Evolutionary conservation across 2,797 vertebrate genomes (phyloP), one percentile per base, ranked within the genome.

Genomic region (Ataeniobius toweri): DNA sequence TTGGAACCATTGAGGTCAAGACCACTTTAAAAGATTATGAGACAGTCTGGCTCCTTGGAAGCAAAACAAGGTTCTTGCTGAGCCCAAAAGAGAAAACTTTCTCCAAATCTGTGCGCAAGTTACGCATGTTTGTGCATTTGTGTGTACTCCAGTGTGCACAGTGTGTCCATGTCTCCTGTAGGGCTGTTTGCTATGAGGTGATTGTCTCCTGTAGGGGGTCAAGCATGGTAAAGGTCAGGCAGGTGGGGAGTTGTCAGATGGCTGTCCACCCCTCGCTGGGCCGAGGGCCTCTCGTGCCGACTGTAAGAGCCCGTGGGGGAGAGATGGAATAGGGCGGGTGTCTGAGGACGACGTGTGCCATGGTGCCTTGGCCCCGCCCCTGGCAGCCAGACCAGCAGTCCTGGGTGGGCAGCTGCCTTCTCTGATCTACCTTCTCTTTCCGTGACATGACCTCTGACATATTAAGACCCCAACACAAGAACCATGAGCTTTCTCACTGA

Each of bases 161-260:
- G 73, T 80, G 85, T 84, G 89, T 91, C 86, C 88, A 78, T 85
- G 85, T 92, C 89, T 93, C 90, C 89, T 78, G 68, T 80, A 76
- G 90, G 89, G 91, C 88, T 92, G 83, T 89, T 93, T 89, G 86
- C 90, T 86, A 78, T 86, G 89, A 93, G 91, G 91, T 92, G 93
- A 94, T 93, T 88, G 93, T 91, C 88, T 89, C 92, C 92, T 91
- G 89, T 89, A 90, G 93, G 91, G 93, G 90, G 93, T 94, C 93
- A 94, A 91, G 88, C 94, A 92, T 90, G 89, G 93, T 91, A 95
- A 96, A 96, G 96, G 96, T 96, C 95, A 95, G 55, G 88, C 91
- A 95, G 93, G 93, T 94, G 94, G 94, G 93, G 94, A 93, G 93
- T 89, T 94, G 95, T 94, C 94, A 94, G 89, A 91, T 86, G 89